Base-by-base conservation (phyloP, 2,797 vertebrate species). In the Arnoldichthys spilopterus region DNA sequence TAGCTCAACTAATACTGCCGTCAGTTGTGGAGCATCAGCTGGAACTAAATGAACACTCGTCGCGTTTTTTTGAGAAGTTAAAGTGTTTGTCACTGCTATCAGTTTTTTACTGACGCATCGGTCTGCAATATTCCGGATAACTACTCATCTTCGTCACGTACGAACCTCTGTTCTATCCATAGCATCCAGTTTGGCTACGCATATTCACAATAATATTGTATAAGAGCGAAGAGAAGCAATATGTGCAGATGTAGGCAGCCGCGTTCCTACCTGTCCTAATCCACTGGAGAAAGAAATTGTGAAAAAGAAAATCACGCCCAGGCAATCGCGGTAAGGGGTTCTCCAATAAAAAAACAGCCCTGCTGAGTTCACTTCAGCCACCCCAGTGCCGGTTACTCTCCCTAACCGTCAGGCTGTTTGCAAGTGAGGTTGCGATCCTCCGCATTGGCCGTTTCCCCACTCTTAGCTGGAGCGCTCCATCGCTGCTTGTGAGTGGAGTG, bases 231-330 rank as follows among this genome's bases (percentile, higher is more conserved):
- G 18, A 49, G 45, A 6, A 66, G 30, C 40, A 24, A 28, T 37
- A 12, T 0, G 22, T 37, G 56, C 16, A 28, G 22, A 43, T 26
- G 22, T 1, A 64, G 34, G 12, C 62, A 71, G 67, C 72, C 66
- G 32, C 53, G 53, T 30, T 34, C 90, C 89, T 93, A 94, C 93
- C 93, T 93, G 90, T 85, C 85, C 63, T 90, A 84, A 85, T 89
- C 85, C 85, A 61, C 74, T 58, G 66, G 78, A 80, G 86, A 88
- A 83, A 78, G 61, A 83, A 81, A 76, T 72, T 61, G 77, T 49
- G 77, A n/a, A 9, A 59, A n/a, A 24, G 1, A 9, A 37, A 0
- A 40, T 28, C 84, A 87, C 83, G 84, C 53, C 67, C 70, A 83
- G 86, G 83, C 83, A 63, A 85, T 78, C 83, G 84, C 67, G 74